A percentile compares a stretch with the other conserved stretches of the same genome.
Evolutionary conservation across 1,140 invertebrate genomes (phyloP).

Genomic region (Branchinecta lindahli): DNA sequence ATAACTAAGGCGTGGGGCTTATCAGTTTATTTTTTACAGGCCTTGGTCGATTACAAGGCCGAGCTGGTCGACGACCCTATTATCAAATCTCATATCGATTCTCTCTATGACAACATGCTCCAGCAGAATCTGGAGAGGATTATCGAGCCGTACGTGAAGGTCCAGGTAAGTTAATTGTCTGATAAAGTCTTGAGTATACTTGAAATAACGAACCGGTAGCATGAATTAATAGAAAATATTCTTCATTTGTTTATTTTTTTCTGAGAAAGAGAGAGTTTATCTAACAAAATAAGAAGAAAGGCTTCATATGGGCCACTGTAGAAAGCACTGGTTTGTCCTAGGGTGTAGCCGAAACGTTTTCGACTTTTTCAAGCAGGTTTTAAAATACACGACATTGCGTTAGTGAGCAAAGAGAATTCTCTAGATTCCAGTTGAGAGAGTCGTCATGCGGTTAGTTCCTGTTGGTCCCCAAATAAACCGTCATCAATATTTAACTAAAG

Average conservation of each 20-base stretch:
- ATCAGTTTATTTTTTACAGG: conserved; percentile 32
- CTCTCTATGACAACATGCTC: conserved; percentile 94
- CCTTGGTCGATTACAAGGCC: conserved; percentile 65
- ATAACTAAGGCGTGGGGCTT: conserved; percentile 17
- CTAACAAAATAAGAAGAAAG: too few species aligned
- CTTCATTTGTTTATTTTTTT: conserved; percentile 10
- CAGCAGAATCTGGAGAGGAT: conserved; percentile 97
- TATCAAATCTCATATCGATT: conserved; percentile 85
- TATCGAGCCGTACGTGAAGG: conserved; percentile 95
- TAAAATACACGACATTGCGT: too few species aligned
- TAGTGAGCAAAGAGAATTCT: too few species aligned
- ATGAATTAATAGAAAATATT: conserved; percentile 14
- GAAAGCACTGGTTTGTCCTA: too few species aligned
- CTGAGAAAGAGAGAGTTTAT: too few species aligned
- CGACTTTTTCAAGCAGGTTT: too few species aligned
- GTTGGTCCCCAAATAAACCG: too few species aligned
- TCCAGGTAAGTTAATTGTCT: conserved; percentile 52
- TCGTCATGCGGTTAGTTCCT: too few species aligned
- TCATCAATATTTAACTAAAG: too few species aligned
- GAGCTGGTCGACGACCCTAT: conserved; percentile 93
- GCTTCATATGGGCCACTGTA: too few species aligned
- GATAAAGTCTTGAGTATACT: background rate
- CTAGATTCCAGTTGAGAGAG: too few species aligned
- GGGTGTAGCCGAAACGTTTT: too few species aligned
- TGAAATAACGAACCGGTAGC: conserved; percentile 6